Percentiles rank a stretch among this genome's conserved stretches.
These are phyloP conservation scores for Microtus montanus DNA, from an alignment of 2,113 vertebrate genomes.

Conservation along the genomic window DNA sequence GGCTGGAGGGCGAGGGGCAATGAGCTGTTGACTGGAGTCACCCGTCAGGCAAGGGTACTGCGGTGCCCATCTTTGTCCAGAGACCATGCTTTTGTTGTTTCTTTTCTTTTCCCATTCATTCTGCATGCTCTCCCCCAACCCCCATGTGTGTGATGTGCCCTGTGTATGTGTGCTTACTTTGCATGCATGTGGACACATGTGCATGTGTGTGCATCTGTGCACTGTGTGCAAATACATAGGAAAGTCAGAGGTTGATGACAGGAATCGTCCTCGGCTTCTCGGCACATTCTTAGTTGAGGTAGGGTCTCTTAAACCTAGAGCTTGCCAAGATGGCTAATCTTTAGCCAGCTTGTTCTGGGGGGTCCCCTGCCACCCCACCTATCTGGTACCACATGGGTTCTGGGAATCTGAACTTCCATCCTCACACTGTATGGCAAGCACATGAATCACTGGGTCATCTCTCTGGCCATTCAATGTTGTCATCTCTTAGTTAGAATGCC, in stretches of 20 bases:
- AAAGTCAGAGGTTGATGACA: background rate
- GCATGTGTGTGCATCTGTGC: background rate
- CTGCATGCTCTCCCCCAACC: background rate
- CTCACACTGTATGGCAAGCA: background rate
- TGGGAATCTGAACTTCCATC: background rate
- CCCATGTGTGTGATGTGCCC: background rate
- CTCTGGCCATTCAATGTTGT: no score
- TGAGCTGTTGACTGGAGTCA: background rate
- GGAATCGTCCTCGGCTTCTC: background rate
- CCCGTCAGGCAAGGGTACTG: no score
- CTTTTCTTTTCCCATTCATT: background rate
- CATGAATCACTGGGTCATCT: background rate
- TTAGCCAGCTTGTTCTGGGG: background rate
- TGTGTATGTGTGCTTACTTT: background rate
- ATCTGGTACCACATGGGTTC: background rate
- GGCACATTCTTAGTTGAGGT: no score
- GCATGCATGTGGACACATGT: background rate
- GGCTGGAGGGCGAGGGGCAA: background rate
- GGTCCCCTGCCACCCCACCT: no score
- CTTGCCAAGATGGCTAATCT: background rate
- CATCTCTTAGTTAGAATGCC: background rate
- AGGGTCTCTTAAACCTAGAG: background rate
- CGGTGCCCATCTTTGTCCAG: background rate
- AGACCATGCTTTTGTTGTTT: background rate
- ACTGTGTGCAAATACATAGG: background rate